Conservation (phyloP, 2,888 invertebrate genomes). For the Anarsia innoxiella region DNA sequence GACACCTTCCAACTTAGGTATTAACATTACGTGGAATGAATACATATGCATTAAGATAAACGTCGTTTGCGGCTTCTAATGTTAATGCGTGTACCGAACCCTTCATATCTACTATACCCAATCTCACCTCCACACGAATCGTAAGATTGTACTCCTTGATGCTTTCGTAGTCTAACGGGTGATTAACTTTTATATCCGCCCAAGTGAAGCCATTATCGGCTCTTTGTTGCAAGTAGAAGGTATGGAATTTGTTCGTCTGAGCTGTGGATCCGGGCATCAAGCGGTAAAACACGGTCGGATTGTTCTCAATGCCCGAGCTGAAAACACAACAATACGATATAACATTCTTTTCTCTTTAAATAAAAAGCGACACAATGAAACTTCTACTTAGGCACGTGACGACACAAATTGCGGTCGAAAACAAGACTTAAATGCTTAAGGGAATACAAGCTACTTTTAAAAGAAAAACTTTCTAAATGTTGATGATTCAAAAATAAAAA, state of each 20-base stretch:
- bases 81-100: too few relatives aligned
- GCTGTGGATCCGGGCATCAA: conserved; percentile 97
- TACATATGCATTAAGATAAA: too few relatives aligned
- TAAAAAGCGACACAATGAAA: conserved; percentile 17
- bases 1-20: too few relatives aligned
- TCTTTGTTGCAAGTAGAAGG: conserved; percentile 96
- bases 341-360: too few relatives aligned
- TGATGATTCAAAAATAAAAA: neutral
- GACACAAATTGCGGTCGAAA: conserved; percentile 27
- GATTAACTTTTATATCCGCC: conserved; percentile 97
- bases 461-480: neutral
- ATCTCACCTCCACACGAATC: conserved; percentile 95
- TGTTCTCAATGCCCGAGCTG: conserved; percentile 97
- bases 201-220: conserved; percentile 94
- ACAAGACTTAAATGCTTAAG: conserved; percentile 2
- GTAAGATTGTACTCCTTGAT: conserved; percentile 97
- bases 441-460: neutral
- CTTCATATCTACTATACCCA: too few relatives aligned
- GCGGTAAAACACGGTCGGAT: conserved; percentile 96
- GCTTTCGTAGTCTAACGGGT: conserved; percentile 95
- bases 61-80: too few relatives aligned
- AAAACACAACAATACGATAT: conserved; percentile 44
- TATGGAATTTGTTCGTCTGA: conserved; percentile 96
- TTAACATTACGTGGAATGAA: too few relatives aligned
- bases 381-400: conserved; percentile 42